Base-by-base conservation (phyloP, 1,140 invertebrate species). In the Bombus sylvicola region DNA sequence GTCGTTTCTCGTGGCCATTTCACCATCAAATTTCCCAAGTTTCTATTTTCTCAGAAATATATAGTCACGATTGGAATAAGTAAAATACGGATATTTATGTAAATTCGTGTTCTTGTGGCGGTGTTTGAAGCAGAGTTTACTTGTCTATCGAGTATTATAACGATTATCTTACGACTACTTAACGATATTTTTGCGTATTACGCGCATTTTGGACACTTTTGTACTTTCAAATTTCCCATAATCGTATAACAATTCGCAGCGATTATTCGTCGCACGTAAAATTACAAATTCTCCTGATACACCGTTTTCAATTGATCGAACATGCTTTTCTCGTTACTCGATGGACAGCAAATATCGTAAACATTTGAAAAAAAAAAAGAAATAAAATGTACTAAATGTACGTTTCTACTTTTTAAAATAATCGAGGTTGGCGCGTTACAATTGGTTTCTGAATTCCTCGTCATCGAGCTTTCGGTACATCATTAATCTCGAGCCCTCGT, bases 361-460 rank as follows among this genome's bases (percentile, higher is more conserved):
- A 31, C 13, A 6, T 15, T 12, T 37, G 34, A 37, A 28, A 3
- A 28, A 59, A 0, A 13, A 3, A 0, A 28, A 1, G 0, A 28
- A 8, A 69, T 12, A 5, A 28, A 37, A 69, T 4, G 34, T 10
- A 8, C 0, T 37, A 12, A 72, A 34, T 34, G 34, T 34, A 34
- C 10, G 28, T 41, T 43, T 41, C 69, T 28, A n/a, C 28, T 15
- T n/a, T 28, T 39, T 41, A 25, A 53, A 22, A 10, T 15, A 72
- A 13, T 9, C 66, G 5, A 10, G 4, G 15, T 43, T 3, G 1
- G 9, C 3, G 15, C 8, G 12, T 73, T 47, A 73, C 41, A 47
- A 43, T 43, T 43, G n/a, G n/a, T 47, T n/a, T 71, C 12, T 13
- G 10, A 71, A 71, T 69, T 43, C 39, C 69, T n/a, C 39, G 28